Conservation (phyloP, 2,888 invertebrate species). For the Andrena haemorrhoa region DNA sequence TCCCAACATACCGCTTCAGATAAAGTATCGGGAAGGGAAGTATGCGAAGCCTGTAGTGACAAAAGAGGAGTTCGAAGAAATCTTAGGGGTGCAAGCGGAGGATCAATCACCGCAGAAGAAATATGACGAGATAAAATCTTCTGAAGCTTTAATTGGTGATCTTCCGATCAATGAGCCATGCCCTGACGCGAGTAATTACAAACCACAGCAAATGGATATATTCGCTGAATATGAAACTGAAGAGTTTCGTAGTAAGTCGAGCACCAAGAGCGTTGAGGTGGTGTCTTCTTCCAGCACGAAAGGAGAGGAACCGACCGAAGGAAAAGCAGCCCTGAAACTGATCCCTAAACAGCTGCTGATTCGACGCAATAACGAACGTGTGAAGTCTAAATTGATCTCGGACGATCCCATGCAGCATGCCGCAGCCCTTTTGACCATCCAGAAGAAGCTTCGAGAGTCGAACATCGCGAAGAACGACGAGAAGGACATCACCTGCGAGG, state of each 20-base stretch:
- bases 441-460: slow-evolving; percentile 65
- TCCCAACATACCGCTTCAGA: slow-evolving; percentile 60
- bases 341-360: slow-evolving; percentile 79
- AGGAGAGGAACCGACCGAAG: slow-evolving; percentile 58
- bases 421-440: slow-evolving; percentile 62
- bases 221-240: slow-evolving; percentile 74
- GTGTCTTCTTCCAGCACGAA: slow-evolving; percentile 43
- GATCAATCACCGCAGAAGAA: slow-evolving; percentile 29
- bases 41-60: slow-evolving; percentile 16
- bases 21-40: slow-evolving; percentile 60
- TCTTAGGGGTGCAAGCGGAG: slow-evolving; percentile 37
- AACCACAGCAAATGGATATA: slow-evolving; percentile 74
- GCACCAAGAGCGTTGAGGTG: slow-evolving; percentile 6
- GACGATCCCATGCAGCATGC: slow-evolving; percentile 63
- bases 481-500: slow-evolving; percentile 18
- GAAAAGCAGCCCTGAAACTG: slow-evolving; percentile 72
- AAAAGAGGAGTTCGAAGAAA: slow-evolving; percentile 48
- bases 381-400: slow-evolving; percentile 55
- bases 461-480: slow-evolving; percentile 30
- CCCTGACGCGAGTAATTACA: slow-evolving; percentile 37
- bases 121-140: slow-evolving; percentile 35
- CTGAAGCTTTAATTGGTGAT: slow-evolving; percentile 34
- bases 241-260: slow-evolving; percentile 35
- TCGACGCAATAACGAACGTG: slow-evolving; percentile 67
- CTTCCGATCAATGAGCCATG: slow-evolving; percentile 48